phyloP scores from a whole-genome alignment of 2,113 vertebrate genomes.

The Oryctolagus cuniculus region mOryCun1.1 NC_091432.1:173727501-173728000 shows the following conservation, averaged over 20 bases:
- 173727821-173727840: not conserved
- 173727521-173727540: too few species aligned
- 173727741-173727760: not conserved
- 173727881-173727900: not conserved
- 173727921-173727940: not conserved
- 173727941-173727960: not conserved
- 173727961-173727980: not conserved
- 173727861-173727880: not conserved
- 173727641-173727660: not conserved
- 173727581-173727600: not conserved
- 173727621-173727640: not conserved
- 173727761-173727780: not conserved
- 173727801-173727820: not conserved
- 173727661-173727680: not conserved
- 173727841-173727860: not conserved
- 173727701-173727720: too few species aligned
- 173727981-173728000: constrained; percentile 15
- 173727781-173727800: not conserved
- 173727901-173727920: not conserved
- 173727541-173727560: too few species aligned
- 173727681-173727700: too few species aligned
- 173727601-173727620: not conserved
- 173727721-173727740: too few species aligned
- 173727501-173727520: too few species aligned
- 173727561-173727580: too few species aligned